Evolutionary conservation across 2,113 vertebrate genomes (phyloP), one percentile per base, ranked within the genome.

Genomic region (Salminus brasiliensis): DNA sequence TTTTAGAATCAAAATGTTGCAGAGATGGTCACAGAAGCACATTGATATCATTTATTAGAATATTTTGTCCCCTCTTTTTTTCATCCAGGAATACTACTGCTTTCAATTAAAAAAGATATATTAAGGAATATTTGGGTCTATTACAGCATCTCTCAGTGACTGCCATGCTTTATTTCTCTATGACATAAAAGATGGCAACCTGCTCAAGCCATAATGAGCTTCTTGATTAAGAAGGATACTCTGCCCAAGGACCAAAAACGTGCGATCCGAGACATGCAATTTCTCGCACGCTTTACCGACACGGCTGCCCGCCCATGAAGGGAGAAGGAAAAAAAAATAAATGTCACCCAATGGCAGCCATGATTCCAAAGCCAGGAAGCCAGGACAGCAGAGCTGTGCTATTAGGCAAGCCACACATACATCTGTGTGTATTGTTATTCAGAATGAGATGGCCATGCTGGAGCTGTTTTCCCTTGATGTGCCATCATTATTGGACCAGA

Each of bases 211-310:
- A 74, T 90, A 91, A 93, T 91, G 84, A 90, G 89, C 81, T 90
- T 91, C 90, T 88, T 90, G 87, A 89, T 92, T 91, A 92, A 89
- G 86, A 87, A 86, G 75, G 81, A 87, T 88, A 86, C 45, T 88
- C 74, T 30, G 81, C 88, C 79, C 79, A 84, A 74, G 84, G 89
- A 85, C 25, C 18, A 21, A 45, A n/a, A 60, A 27, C 27, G 18
- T 2, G 69, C 23, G 41, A 73, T 84, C 77, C 74, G 41, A 59
- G 83, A 85, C 18, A 77, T 80, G 78, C 83, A 79, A 88, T 88
- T 88, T 85, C 83, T 85, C 82, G 66, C 27, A 62, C 67, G 82
- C 83, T 84, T 85, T 84, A 71, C 74, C 15, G 13, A 77, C 81
- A 76, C 69, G 65, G 81, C 81, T 47, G 84, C 78, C 82, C 63